phyloP scores from a whole-genome alignment of 2,888 invertebrate species.

The Spicauda simplicius region DNA sequence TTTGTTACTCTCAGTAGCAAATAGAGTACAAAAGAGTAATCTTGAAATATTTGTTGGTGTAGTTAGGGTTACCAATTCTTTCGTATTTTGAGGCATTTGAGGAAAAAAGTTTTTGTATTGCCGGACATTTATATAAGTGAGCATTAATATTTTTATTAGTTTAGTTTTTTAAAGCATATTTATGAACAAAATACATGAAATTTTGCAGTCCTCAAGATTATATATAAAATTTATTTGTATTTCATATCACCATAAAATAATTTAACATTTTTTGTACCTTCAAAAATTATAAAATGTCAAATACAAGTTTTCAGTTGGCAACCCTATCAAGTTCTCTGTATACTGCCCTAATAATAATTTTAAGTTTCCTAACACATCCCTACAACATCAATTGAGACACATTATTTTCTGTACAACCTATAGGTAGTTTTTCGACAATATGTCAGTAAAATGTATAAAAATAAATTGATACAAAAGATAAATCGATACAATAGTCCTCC shows the following conservation, averaged over 20 bases:
- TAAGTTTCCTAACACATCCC: not conserved
- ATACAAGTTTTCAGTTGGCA: not conserved
- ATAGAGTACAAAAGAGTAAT: not conserved
- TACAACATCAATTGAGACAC: conserved; percentile 41
- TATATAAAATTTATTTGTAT: no score
- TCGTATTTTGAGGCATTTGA: not conserved
- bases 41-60: not conserved
- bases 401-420: conserved; percentile 58
- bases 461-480: conserved; percentile 66
- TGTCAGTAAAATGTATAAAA: conserved; percentile 80
- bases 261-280: no score
- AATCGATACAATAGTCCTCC: conserved; percentile 48
- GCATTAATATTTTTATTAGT: no score
- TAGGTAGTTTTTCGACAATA: conserved; percentile 74
- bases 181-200: no score
- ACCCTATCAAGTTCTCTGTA: not conserved
- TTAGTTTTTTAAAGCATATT: no score
- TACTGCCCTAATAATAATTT: conserved; percentile 20
- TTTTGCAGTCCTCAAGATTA: no score
- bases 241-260: no score
- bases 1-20: not conserved
- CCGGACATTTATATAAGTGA: no score
- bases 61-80: not conserved
- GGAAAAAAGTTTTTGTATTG: not conserved
- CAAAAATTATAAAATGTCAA: no score